phyloP scores from a whole-genome alignment of 2,797 vertebrate genomes.

The Brotogeris chrysoptera region DNA sequence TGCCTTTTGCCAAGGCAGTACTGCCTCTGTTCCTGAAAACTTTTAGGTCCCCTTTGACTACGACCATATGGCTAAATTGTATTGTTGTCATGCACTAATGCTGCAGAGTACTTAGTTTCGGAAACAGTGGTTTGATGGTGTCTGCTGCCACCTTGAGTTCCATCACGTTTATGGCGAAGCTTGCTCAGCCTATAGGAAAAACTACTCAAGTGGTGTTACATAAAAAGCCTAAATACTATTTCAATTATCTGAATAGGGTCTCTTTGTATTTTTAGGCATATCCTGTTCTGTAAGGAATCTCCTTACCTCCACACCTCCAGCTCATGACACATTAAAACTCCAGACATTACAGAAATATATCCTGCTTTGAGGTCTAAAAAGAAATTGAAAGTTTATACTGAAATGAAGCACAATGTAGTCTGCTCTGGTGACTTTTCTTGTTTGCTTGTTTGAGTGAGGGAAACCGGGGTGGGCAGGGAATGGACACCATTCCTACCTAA shows the following conservation, averaged over 20 bases:
- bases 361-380: background rate
- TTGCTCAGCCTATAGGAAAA: background rate
- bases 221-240: background rate
- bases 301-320: background rate
- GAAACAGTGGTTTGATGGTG: background rate
- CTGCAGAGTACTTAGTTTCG: background rate
- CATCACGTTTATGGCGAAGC: background rate
- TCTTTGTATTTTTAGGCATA: background rate
- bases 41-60: conserved; percentile 27
- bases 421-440: background rate
- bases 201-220: background rate
- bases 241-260: background rate
- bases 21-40: conserved; percentile 10
- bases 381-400: background rate
- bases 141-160: conserved; percentile 66
- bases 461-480: background rate
- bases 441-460: background rate
- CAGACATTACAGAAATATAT: background rate
- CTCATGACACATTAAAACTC: background rate
- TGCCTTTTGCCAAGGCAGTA: conserved; percentile 10
- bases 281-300: background rate
- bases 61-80: background rate
- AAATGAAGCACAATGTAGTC: background rate
- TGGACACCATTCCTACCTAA: background rate
- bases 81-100: background rate